phyloP scores from a whole-genome alignment of 2,888 invertebrate genomes.

The Drosophila anceps region DNA sequence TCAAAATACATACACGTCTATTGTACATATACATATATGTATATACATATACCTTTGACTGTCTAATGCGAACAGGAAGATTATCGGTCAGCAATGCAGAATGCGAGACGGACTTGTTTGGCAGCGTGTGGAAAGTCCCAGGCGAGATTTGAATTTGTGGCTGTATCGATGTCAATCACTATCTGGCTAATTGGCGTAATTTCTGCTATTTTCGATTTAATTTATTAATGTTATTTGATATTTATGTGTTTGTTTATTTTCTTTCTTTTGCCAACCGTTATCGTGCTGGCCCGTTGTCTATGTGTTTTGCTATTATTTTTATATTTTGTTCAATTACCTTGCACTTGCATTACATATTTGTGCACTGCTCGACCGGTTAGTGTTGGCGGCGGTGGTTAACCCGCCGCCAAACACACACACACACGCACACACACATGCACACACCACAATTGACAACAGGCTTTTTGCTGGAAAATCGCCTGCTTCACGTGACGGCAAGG shows the following conservation, averaged over 20 bases:
- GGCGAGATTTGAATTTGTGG: conserved; percentile 14
- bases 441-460: conserved; percentile 48
- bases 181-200: conserved; percentile 40
- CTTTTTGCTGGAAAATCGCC: conserved; percentile 54
- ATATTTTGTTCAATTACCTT: conserved; percentile 75
- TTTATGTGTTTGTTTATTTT: conserved; percentile 14
- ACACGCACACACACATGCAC: conserved; percentile 14
- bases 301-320: conserved; percentile 7
- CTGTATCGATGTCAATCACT: conserved; percentile 43
- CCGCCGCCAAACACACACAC: conserved; percentile 31
- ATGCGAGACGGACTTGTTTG: background rate
- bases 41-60: background rate
- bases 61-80: conserved; percentile 34
- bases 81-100: background rate
- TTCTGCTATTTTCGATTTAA: conserved; percentile 8
- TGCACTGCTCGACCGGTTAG: conserved; percentile 61
- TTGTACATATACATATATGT: background rate
- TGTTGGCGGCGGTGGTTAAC: conserved; percentile 68
- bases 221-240: conserved; percentile 17
- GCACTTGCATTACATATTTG: conserved; percentile 74
- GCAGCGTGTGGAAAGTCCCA: conserved; percentile 15
- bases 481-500: conserved; percentile 51
- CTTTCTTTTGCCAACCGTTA: conserved; percentile 1
- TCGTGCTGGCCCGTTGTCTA: background rate
- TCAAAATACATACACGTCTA: background rate